Conservation (phyloP, 2,113 vertebrate species). For the Sisor rabdophorus region DNA sequence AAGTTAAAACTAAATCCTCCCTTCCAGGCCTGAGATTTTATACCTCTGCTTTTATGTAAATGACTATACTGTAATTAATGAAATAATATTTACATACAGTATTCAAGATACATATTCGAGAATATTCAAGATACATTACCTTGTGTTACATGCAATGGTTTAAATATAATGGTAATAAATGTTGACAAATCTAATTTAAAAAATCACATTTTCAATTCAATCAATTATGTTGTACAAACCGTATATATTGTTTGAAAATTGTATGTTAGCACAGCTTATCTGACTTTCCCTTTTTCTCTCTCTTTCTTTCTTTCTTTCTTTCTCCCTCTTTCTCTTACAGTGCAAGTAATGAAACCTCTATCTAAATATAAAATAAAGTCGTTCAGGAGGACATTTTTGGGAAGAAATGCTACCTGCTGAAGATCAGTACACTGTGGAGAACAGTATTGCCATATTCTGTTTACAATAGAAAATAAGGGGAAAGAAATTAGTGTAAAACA, state of each 20-base stretch:
- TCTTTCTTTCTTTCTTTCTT: slow-evolving; percentile 57
- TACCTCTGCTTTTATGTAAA: no score
- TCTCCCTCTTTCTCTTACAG: slow-evolving; percentile 64
- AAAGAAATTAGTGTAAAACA: slow-evolving; percentile 12
- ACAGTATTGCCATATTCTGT: slow-evolving; percentile 28
- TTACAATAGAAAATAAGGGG: slow-evolving; percentile 30
- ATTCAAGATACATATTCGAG: no score
- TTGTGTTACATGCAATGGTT: background rate
- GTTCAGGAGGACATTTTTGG: background rate
- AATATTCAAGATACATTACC: no score
- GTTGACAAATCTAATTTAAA: background rate
- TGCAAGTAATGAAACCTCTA: slow-evolving; percentile 89
- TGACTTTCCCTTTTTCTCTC: slow-evolving; percentile 45
- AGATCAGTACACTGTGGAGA: slow-evolving; percentile 25
- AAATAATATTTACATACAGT: no score
- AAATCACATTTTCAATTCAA: background rate
- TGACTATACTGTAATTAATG: no score
- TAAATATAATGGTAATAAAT: background rate
- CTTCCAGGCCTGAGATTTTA: no score
- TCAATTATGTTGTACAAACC: background rate
- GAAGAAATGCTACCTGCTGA: background rate
- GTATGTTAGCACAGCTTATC: slow-evolving; percentile 18
- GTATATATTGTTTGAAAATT: background rate
- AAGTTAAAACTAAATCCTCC: no score
- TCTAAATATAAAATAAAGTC: slow-evolving; percentile 64